A percentile compares a stretch with the other conserved stretches of the same genome.
Evolutionary conservation across 1,140 invertebrate genomes (phyloP).

Genomic region (Yoshiicerus persimilis): DNA sequence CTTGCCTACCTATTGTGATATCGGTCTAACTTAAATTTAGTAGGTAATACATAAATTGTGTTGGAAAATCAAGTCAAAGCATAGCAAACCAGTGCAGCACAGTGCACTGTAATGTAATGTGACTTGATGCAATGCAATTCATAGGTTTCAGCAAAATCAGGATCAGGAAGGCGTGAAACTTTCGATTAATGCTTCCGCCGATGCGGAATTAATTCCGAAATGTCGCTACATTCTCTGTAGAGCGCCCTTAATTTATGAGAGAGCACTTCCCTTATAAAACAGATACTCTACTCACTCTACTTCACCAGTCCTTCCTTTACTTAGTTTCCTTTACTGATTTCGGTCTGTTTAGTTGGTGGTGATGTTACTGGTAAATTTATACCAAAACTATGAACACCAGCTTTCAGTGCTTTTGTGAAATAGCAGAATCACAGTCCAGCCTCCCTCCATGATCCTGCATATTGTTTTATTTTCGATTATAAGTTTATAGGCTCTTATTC

Average conservation of each 20-base stretch:
- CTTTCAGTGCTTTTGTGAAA: not conserved
- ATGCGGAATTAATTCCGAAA: conserved; percentile 49
- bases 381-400: not conserved
- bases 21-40: not conserved
- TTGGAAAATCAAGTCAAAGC: conserved; percentile 11
- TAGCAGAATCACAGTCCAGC: not conserved
- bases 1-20: not conserved
- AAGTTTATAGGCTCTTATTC: not conserved
- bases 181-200: conserved; percentile 49
- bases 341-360: not conserved
- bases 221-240: conserved; percentile 39
- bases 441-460: not conserved
- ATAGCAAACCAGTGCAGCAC: not conserved
- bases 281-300: not conserved
- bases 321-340: not conserved
- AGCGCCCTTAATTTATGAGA: conserved; percentile 41
- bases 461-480: not conserved
- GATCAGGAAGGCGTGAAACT: conserved; percentile 47
- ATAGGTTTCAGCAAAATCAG: conserved; percentile 36
- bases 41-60: not conserved
- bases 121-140: not conserved
- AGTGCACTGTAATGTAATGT: conserved; percentile 13
- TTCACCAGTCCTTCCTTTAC: not conserved
- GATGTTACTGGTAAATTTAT: not conserved
- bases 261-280: conserved; percentile 36